These are phyloP conservation scores for Sebastes hopkinsi DNA, from an alignment of 2,797 vertebrate genomes.

Conservation along the genomic window DNA sequence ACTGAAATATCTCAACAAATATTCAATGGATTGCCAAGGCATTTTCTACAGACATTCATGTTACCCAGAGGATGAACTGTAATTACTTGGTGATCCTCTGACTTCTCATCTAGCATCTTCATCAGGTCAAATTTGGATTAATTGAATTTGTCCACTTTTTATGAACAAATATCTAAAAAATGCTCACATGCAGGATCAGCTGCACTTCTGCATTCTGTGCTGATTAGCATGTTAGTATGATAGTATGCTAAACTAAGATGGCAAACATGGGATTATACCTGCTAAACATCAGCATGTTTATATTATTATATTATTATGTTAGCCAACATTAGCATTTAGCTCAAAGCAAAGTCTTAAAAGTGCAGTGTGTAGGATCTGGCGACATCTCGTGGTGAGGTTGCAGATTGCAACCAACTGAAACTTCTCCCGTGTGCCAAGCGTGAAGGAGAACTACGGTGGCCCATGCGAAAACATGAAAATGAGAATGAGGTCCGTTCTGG, in stretches of 20 bases:
- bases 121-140: not conserved
- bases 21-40: not conserved
- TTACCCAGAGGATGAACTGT: not conserved
- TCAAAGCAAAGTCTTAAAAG: not conserved
- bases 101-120: not conserved
- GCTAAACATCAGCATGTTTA: not conserved
- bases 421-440: too few species aligned
- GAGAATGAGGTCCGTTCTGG: too few species aligned
- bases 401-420: too few species aligned
- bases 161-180: not conserved
- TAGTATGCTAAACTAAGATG: not conserved
- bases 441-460: too few species aligned
- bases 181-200: not conserved
- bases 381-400: too few species aligned
- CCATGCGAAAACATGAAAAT: rapidly evolving
- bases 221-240: not conserved
- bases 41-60: not conserved
- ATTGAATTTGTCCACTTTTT: not conserved
- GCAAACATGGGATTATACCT: not conserved
- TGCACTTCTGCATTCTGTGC: not conserved
- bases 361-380: too few species aligned
- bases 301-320: too few species aligned
- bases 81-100: not conserved
- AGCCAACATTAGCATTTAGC: not conserved
- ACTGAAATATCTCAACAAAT: not conserved